Evolutionary conservation across 2,888 invertebrate species (phyloP).

Genomic region (Cantharis rustica): DNA sequence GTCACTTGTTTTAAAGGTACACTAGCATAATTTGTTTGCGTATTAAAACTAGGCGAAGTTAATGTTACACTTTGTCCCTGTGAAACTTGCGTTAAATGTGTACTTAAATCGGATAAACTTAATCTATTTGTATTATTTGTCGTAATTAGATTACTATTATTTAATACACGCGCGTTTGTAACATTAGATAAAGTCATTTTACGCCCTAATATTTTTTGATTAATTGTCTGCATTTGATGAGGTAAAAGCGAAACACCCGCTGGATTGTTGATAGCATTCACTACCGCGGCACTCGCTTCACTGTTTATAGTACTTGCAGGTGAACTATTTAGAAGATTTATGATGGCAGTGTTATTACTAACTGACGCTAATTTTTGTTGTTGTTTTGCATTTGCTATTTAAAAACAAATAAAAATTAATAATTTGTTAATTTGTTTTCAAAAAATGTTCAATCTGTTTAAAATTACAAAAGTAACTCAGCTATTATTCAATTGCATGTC

Average conservation of each 20-base stretch:
- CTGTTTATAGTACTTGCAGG: constrained; percentile 63
- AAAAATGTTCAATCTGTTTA: neutral
- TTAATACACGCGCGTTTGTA: constrained; percentile 52
- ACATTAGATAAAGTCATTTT: constrained; percentile 64
- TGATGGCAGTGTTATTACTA: constrained; percentile 72
- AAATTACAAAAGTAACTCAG: too few species aligned
- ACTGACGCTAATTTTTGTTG: constrained; percentile 52
- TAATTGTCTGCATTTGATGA: constrained; percentile 49
- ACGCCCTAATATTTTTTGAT: constrained; percentile 58
- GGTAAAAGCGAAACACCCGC: constrained; percentile 44
- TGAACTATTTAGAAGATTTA: constrained; percentile 77
- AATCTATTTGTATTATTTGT: constrained; percentile 50
- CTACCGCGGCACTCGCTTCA: constrained; percentile 66
- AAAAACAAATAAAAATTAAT: neutral
- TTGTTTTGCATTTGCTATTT: constrained; percentile 42
- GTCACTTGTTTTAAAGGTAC: constrained; percentile 50
- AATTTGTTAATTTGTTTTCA: neutral
- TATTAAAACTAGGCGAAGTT: constrained; percentile 50
- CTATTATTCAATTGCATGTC: too few species aligned
- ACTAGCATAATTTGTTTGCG: constrained; percentile 46
- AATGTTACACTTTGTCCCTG: constrained; percentile 53
- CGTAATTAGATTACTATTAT: constrained; percentile 55
- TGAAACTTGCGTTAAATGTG: constrained; percentile 39
- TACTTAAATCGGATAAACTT: constrained; percentile 43
- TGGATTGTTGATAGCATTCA: constrained; percentile 53